Base-by-base conservation (phyloP, 2,888 invertebrate species). In the Thecophora atra region DNA sequence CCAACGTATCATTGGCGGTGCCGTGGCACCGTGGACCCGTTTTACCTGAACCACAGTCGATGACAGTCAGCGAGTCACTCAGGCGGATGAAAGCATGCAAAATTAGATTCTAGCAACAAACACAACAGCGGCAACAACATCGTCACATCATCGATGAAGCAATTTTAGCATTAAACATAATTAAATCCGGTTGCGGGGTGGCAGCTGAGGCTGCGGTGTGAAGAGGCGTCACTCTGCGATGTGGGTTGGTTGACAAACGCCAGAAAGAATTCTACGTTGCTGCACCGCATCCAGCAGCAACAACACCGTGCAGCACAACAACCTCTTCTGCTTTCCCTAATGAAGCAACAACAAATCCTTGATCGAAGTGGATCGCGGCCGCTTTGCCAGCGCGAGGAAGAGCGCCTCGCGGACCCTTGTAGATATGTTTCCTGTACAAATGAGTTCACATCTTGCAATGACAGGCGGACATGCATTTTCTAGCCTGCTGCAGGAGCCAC, bases 381-480 rank as follows among this genome's bases (percentile, higher is more conserved):
- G 17, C 52, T 19, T 6, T 19, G 17, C 52, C 11, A 52, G 52
- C 17, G 52, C 11, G 52, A 52, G 17, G 54, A n/a, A 54, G 24
- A 54, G 54, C 19, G 54, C 54, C 11, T n/a, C 54, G 2, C 8
- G 21, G 54, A 54, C 24, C n/a, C 21, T 64, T n/a, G 5, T 24
- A n/a, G 21, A 75, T 75, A 76, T 75, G 76, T 77, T 78, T 77
- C 77, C 76, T 76, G 76, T 77, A 78, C 77, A 78, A 78, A 78
- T 78, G 77, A 78, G 77, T 78, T 78, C 77, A 78, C 77, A 78
- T 76, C 76, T 77, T 72, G 62, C 71, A 76, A 76, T 76, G 77
- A 77, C 77, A 78, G 70, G 74, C 74, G 72, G 72, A 77, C 77
- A 76, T 77, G 74, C 71, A 47, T 71, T 64, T 62, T 69, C 69